Conservation (phyloP, 2,113 vertebrate genomes). For the Atrichornis clamosus region DNA sequence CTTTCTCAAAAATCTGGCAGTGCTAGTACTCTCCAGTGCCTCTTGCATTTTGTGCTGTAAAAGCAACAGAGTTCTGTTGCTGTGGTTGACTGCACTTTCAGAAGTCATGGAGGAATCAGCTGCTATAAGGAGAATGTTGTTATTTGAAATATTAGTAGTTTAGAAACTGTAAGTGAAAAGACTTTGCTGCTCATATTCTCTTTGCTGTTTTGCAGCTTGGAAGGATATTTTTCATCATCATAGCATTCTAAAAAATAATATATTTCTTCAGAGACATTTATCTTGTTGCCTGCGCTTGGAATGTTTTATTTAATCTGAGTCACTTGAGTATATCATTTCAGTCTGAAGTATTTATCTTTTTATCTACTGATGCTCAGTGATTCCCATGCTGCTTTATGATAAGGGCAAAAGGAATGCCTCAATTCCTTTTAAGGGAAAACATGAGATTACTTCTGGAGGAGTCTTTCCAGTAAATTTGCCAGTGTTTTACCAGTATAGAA, state of each 20-base stretch:
- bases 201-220: background rate
- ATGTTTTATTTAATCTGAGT: background rate
- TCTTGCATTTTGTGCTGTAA: background rate
- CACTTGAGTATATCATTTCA: background rate
- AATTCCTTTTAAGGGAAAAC: slow-evolving; percentile 33
- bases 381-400: slow-evolving; percentile 11
- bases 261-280: background rate
- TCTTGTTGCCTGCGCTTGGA: background rate
- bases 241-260: background rate
- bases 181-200: background rate
- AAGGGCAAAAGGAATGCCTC: slow-evolving; percentile 10
- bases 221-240: background rate
- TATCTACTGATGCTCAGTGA: background rate
- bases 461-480: background rate
- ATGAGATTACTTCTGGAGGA: background rate
- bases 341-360: background rate
- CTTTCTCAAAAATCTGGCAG: background rate
- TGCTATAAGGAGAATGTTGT: background rate
- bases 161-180: background rate
- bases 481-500: background rate
- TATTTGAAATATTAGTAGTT: background rate
- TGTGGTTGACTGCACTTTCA: background rate
- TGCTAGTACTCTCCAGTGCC: background rate
- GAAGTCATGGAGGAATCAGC: background rate
- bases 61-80: background rate